Evolutionary conservation across 2,113 vertebrate species (phyloP), one percentile per base, ranked within the genome.

Genomic region (Leucopsar rothschildi): DNA sequence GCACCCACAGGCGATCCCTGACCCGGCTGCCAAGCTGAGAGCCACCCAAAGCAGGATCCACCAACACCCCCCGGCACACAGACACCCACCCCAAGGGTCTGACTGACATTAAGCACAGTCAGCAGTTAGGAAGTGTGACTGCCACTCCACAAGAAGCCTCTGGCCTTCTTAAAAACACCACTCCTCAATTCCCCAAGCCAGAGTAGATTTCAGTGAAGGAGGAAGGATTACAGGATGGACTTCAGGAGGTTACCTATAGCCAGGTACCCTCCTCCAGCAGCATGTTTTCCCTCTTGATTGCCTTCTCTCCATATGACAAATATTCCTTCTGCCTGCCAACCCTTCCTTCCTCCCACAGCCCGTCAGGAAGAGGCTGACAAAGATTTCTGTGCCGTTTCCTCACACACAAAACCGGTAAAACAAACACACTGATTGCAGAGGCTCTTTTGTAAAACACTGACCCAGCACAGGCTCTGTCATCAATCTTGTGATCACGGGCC

Each of bases 401-500:
- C 22, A 3, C 61, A 29, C 1, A 29, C 61, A 81, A 37, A 89
- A 70, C 53, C 0, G 0, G 83, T 70, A 49, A 77, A 91, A 93
- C 83, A 92, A 93, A 95, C 83, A 55, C 1, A 3, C 83, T 76
- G 92, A 86, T 73, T 63, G 94, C 89, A 72, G 77, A 79, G 65
- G 81, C 73, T 82, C 44, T 86, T 78, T 75, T 12, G 50, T 49
- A 93, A 82, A 95, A 15, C 80, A 56, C 69, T 88, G 89, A 83
- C 52, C 3, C 4, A 68, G 91, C 83, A 47, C 1, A 35, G 18
- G 65, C 60, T 70, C 92, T 50, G 59, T 35, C 14, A 47, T 22
- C 82, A 68, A 71, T 20, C 70, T 55, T 21, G 69, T 71, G 77
- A 63, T 79, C 47, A 8, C 53, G 23, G 83, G 82, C 85, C 33